Evolutionary conservation across 1,140 invertebrate species (phyloP), one percentile per base, ranked within the genome.

Genomic region (Sycophaga agraensis): DNA sequence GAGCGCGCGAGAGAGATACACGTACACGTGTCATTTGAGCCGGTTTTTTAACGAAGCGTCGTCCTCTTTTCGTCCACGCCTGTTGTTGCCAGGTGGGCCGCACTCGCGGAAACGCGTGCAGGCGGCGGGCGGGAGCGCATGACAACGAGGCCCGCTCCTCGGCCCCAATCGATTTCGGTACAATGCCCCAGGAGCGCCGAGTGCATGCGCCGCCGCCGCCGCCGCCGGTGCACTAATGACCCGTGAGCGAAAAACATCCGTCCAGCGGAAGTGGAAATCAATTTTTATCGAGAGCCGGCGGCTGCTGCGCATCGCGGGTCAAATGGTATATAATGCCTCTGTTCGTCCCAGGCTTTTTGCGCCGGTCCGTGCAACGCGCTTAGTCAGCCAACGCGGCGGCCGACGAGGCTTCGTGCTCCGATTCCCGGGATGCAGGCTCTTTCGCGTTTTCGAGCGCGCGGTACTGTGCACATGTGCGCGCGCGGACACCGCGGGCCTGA

Each of bases 11-110:
- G n/a, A n/a, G n/a, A n/a, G n/a, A n/a, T n/a, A n/a, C n/a, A n/a
- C n/a, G n/a, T n/a, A n/a, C n/a, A n/a, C n/a, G 17, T 42, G 43
- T 65, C 49, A 35, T 54, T 26, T 7, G n/a, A 19, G 40, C 43
- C 48, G 55, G 8, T 61, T 68, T n/a, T 66, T 64, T 69, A 70
- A 70, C 35, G 68, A 66, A 59, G 49, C 45, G 35, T n/a, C n/a
- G n/a, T 62, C 39, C 39, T 51, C 39, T 50, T 51, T 50, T 17
- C 37, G 57, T 28, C 19, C 19, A 34, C 50, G 31, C 6, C 34
- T 24, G 37, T 51, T 51, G 57, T 59, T 59, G 39, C 57, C 48
- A 59, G 39, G 57, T 51, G 48, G 39, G 39, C 39, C 51, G 12
- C n/a, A 22, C 14, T n/a, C 45, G 37, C 56, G 56, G 46, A 59